phyloP scores from a whole-genome alignment of 2,888 invertebrate species.

The Leptinotarsa rubiginosa region DNA sequence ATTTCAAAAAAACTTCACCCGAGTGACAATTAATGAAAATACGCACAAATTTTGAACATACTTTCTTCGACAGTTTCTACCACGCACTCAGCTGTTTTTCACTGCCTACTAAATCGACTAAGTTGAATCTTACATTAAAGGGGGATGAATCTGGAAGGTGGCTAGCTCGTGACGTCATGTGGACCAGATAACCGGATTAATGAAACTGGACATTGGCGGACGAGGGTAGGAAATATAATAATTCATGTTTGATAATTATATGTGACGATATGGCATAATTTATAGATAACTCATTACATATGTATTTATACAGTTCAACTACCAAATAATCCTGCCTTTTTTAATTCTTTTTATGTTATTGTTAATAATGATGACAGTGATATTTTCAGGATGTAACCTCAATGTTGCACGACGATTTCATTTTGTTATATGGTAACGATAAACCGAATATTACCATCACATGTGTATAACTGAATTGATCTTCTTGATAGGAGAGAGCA shows the following conservation, averaged over 20 bases:
- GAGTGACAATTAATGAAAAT: too few species aligned
- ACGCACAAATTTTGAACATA: too few species aligned
- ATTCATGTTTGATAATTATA: not conserved
- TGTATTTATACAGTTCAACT: not conserved
- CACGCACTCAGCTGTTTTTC: slow-evolving; percentile 39
- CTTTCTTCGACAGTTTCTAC: not conserved
- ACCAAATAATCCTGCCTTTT: too few species aligned
- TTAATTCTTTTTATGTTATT: too few species aligned
- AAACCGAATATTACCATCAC: too few species aligned
- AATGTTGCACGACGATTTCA: too few species aligned
- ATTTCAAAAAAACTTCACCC: too few species aligned
- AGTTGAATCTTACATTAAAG: slow-evolving; percentile 42
- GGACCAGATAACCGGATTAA: slow-evolving; percentile 58
- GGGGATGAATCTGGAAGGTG: slow-evolving; percentile 53
- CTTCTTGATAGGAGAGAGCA: too few species aligned
- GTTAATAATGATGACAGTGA: too few species aligned
- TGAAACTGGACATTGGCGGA: slow-evolving; percentile 36
- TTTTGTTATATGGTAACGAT: too few species aligned
- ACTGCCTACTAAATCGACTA: slow-evolving; percentile 35
- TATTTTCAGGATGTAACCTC: too few species aligned
- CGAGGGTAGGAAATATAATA: not conserved
- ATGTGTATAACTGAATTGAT: too few species aligned
- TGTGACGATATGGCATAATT: not conserved
- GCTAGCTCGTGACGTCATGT: slow-evolving; percentile 51
- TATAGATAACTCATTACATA: not conserved